Base-by-base conservation (phyloP, 1,140 invertebrate species). In the Drosophila ananassae region DNA sequence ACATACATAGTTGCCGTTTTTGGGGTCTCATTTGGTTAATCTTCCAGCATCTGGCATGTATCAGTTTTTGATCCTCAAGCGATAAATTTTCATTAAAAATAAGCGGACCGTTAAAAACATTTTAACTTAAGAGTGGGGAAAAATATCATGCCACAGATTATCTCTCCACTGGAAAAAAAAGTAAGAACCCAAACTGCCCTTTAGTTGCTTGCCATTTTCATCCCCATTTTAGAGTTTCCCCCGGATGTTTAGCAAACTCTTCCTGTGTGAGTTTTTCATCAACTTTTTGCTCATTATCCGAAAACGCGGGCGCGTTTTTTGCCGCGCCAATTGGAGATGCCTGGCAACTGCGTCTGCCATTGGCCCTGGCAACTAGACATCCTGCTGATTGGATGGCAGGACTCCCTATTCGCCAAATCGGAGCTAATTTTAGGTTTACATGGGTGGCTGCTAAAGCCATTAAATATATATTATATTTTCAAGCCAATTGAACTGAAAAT, bases 21-120 rank as follows among this genome's bases (percentile, higher is more conserved):
- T 48, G 50, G 48, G 41, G 28, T 63, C 41, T 75, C 78, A 89
- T 82, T 87, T 83, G 60, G 66, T 77, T 79, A 89, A 87, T 89
- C 82, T 87, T 74, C 81, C 74, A 72, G 78, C 61, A 53, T 57
- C 21, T 37, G 59, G 66, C 73, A n/a, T 74, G 77, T 73, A 64
- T 51, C 62, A 28, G 59, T 59, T 69, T 77, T 66, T 73, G 62
- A 81, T 77, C 64, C 61, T 39, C 48, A 50, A 34, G 71, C 74
- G 63, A 87, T 87, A 89, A 87, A 89, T 87, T 87, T 72, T 87
- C 83, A 82, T 85, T 87, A 87, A 62, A 64, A 53, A 2, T 5
- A 9, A 67, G 30, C 5, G 39, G 34, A 32, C 34, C 32, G 39
- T 4, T 24, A 47, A 21, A 44, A 21, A 44, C 4, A 44, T 44